These are phyloP conservation scores for Mugil cephalus DNA, from an alignment of 2,113 vertebrate species.

Conservation along the genomic window DNA sequence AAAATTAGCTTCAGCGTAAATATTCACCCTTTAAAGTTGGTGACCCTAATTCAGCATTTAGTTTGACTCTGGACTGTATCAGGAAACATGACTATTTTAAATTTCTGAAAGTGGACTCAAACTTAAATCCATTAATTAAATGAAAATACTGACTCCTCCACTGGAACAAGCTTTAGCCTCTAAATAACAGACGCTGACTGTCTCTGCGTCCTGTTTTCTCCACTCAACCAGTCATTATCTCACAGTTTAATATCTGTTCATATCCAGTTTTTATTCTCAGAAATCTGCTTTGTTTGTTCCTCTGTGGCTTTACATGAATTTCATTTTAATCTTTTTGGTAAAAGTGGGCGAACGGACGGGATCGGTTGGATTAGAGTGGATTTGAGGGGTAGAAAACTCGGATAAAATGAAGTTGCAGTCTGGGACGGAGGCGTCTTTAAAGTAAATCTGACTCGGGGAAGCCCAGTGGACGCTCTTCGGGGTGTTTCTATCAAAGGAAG, in stretches of 20 bases:
- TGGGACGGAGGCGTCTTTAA: neutral
- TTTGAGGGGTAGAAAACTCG: neutral
- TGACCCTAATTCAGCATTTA: too few relatives aligned
- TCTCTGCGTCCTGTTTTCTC: conserved; percentile 2
- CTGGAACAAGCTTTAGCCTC: conserved; percentile 25
- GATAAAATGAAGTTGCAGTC: neutral
- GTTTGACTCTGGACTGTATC: too few relatives aligned
- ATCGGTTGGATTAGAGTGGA: neutral
- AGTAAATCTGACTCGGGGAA: neutral
- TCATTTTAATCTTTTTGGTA: neutral
- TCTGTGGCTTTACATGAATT: neutral
- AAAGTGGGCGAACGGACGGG: neutral
- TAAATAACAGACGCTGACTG: conserved; percentile 42
- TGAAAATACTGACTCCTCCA: neutral
- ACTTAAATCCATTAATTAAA: too few relatives aligned
- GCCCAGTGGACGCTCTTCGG: neutral
- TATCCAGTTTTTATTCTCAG: neutral
- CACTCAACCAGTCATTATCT: conserved; percentile 30
- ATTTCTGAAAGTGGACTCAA: too few relatives aligned
- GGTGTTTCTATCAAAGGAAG: conserved; percentile 1
- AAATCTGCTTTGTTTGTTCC: neutral
- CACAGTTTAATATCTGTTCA: conserved; percentile 16
- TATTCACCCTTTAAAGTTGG: too few relatives aligned
- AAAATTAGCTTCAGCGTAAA: too few relatives aligned
- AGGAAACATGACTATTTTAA: too few relatives aligned